These are phyloP conservation scores for Nycticorax nycticorax DNA, from an alignment of 2,113 vertebrate species.

Conservation along the genomic window DNA sequence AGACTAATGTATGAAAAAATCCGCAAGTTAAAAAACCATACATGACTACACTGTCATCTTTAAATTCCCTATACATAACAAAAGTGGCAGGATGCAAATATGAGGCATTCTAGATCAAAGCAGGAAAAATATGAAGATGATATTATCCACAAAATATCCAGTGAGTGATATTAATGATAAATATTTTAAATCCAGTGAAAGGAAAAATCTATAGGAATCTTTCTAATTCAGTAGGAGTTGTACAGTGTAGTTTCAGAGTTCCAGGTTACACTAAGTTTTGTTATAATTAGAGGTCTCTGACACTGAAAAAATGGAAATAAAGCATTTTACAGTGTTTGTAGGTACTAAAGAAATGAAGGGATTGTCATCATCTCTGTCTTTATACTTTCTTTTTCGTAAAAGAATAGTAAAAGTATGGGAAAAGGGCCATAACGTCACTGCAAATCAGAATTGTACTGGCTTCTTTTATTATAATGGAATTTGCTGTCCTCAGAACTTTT, in stretches of 20 bases:
- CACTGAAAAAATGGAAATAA: not conserved
- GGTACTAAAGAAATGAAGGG: not conserved
- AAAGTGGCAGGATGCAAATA: conserved; percentile 38
- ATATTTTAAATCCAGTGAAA: conserved; percentile 7
- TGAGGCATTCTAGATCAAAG: conserved; percentile 25
- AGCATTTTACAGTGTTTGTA: not conserved
- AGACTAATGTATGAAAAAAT: not conserved
- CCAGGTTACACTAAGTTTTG: not conserved
- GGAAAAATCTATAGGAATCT: not conserved
- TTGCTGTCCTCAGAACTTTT: not conserved
- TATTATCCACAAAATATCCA: not conserved
- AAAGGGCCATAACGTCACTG: not conserved
- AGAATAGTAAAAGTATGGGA: not conserved
- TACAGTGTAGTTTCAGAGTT: not conserved
- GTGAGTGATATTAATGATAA: not conserved
- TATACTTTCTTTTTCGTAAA: not conserved
- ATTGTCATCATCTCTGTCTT: not conserved
- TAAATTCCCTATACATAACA: not conserved
- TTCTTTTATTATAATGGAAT: not conserved
- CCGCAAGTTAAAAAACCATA: not conserved
- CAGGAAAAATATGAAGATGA: not conserved
- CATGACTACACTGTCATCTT: not conserved
- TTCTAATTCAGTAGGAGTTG: not conserved
- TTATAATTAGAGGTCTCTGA: not conserved
- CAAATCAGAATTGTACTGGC: not conserved